These are phyloP conservation scores for Xiphias gladius DNA, from an alignment of 2,113 vertebrate genomes.

Conservation along the genomic window DNA sequence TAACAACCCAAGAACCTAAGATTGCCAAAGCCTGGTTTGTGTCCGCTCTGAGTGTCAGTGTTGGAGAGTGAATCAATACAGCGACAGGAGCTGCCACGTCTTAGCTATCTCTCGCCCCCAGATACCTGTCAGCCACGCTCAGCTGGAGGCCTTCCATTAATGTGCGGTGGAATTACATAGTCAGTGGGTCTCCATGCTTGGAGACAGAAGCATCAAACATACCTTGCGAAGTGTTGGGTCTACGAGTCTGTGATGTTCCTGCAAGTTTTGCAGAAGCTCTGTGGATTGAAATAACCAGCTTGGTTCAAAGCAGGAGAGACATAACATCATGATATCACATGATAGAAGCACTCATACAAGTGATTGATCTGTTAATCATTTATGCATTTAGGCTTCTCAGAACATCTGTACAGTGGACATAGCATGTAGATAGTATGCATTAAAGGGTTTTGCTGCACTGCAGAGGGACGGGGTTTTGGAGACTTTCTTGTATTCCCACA, in stretches of 20 bases:
- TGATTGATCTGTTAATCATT: constrained; percentile 63
- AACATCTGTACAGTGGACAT: constrained; percentile 4
- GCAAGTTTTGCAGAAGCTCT: constrained; percentile 62
- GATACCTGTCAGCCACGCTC: constrained; percentile 77
- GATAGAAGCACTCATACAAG: constrained; percentile 37
- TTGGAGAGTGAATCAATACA: constrained; percentile 75
- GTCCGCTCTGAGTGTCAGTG: constrained; percentile 73
- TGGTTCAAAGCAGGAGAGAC: constrained; percentile 62
- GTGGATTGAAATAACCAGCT: constrained; percentile 61
- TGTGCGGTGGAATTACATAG: constrained; percentile 70
- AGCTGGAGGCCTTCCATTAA: constrained; percentile 77
- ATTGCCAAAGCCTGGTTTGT: constrained; percentile 59
- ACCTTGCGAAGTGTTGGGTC: constrained; percentile 67
- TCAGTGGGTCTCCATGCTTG: constrained; percentile 62
- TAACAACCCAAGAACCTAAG: constrained; percentile 63
- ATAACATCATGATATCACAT: constrained; percentile 51
- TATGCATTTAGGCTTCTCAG: constrained; percentile 8
- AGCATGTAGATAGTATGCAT: constrained; percentile 27
- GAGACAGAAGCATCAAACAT: constrained; percentile 69
- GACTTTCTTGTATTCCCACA: constrained; percentile 38
- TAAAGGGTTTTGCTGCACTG: constrained; percentile 25
- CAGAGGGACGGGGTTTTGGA: constrained; percentile 9
- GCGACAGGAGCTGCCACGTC: constrained; percentile 74
- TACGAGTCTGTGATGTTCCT: constrained; percentile 58
- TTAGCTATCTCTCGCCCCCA: constrained; percentile 67